Percentiles rank a stretch among this genome's conserved stretches.
phyloP scores from a whole-genome alignment of 2,113 vertebrate species.

The Pyrgilauda ruficollis region DNA sequence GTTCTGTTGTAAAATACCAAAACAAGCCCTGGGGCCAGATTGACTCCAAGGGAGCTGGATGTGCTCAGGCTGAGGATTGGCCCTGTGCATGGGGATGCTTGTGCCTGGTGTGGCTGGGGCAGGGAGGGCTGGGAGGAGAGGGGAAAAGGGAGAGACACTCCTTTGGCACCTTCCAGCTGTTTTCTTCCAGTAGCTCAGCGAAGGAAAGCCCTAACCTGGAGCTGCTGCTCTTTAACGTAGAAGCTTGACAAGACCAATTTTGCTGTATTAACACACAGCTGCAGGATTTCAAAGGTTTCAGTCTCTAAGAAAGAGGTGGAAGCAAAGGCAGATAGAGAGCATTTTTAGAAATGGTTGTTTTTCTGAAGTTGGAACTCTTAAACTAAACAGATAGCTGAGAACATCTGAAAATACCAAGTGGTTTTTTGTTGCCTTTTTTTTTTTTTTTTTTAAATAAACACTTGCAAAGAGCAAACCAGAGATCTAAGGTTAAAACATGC shows the following conservation, averaged over 20 bases:
- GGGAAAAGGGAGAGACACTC: fast-evolving
- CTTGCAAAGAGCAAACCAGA: background rate
- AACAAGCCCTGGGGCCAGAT: constrained; percentile 4
- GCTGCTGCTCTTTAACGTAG: background rate
- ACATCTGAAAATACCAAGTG: background rate
- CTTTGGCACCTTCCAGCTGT: background rate
- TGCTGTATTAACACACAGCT: background rate
- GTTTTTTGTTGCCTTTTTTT: too few relatives aligned
- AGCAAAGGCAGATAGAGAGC: background rate
- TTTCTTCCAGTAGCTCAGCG: background rate
- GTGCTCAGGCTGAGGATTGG: background rate
- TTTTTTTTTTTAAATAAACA: background rate
- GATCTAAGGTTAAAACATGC: background rate
- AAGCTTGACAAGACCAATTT: background rate
- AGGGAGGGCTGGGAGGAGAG: background rate
- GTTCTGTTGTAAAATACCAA: constrained; percentile 24
- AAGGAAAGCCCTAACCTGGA: background rate
- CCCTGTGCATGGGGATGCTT: background rate
- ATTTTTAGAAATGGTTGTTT: background rate
- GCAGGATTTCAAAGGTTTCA: background rate
- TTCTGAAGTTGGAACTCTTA: background rate
- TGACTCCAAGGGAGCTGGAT: background rate
- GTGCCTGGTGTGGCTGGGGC: background rate
- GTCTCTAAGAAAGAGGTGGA: background rate
- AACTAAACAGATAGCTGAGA: background rate